Evolutionary conservation across 2,113 vertebrate genomes (phyloP), one percentile per base, ranked within the genome.

Genomic region (Prietella phreatophila): DNA sequence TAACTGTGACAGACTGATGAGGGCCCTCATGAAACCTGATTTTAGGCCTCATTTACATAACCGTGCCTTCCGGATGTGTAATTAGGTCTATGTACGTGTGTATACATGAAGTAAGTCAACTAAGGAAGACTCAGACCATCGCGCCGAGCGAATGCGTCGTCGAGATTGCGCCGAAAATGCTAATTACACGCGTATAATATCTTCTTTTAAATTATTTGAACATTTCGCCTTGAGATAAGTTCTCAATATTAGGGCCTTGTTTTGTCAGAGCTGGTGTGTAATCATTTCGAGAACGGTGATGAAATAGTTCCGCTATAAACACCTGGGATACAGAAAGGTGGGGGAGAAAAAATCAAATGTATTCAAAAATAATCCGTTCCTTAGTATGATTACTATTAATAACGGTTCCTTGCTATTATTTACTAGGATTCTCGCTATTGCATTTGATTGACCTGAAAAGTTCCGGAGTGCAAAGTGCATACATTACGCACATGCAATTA

Each of bases 1-100:
- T 90, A 90, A 93, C 91, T 84, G 5, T 88, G 91, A 93, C 93
- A 89, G 88, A 85, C 93, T 94, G 95, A 95, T 94, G 93, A 93
- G 94, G 85, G 85, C 61, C 82, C 85, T 89, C 69, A 89, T 86
- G 88, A 83, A 89, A 86, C 88, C 88, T 89, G 88, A 89, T 86
- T 89, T 89, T 78, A 69, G 88, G 76, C 85, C 88, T 86, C 85
- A 78, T 89, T 89, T 89, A 67, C 88, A 89, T 89, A 89, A 86
- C 85, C 82, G 58, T 86, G 88, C 88, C 88, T 89, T 89, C 88
- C 85, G 88, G 88, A 86, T 89, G 85, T 89, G 88, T 89, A 89
- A 89, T 89, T 86, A 89, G 73, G 80, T 71, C 60, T 56, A 55
- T 84, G 80, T 55, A 63, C 63, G 67, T 88, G 87, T 78, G 83